phyloP scores from a whole-genome alignment of 1,140 invertebrate genomes.

The Magallana angulata region DNA sequence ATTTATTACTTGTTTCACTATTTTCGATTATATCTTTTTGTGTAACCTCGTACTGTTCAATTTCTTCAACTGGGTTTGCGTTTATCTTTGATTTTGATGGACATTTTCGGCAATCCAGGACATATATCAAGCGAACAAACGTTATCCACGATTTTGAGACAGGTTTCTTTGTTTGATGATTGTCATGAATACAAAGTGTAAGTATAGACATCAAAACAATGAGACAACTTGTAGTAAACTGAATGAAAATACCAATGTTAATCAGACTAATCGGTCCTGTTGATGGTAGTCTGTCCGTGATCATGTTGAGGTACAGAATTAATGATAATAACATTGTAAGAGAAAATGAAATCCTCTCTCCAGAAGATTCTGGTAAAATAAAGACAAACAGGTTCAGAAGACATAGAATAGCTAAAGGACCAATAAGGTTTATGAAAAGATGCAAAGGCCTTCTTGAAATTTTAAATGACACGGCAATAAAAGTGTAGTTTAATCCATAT shows the following conservation, averaged over 20 bases:
- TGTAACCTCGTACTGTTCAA: too few relatives aligned
- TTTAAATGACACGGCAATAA: neutral
- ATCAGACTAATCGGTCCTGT: neutral
- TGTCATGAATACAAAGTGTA: neutral
- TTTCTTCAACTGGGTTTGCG: too few relatives aligned
- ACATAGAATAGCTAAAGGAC: constrained; percentile 15
- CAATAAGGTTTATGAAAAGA: constrained; percentile 16
- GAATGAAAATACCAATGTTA: neutral
- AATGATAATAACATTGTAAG: constrained; percentile 44
- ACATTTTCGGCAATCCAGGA: too few relatives aligned
- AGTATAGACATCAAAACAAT: neutral
- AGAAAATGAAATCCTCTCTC: constrained; percentile 46
- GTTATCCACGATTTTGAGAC: neutral
- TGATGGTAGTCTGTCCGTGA: constrained; percentile 23
- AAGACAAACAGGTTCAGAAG: constrained; percentile 46
- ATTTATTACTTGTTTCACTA: too few relatives aligned
- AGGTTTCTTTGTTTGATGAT: neutral
- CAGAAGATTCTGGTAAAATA: constrained; percentile 36
- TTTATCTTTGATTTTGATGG: too few relatives aligned
- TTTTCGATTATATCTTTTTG: too few relatives aligned
- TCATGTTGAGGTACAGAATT: constrained; percentile 32
- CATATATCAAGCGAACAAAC: neutral
- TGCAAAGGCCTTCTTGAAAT: neutral
- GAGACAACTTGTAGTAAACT: neutral
- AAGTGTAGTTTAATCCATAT: neutral